phyloP scores from a whole-genome alignment of 2,797 vertebrate genomes.

The Amphiprion clarkii region DNA sequence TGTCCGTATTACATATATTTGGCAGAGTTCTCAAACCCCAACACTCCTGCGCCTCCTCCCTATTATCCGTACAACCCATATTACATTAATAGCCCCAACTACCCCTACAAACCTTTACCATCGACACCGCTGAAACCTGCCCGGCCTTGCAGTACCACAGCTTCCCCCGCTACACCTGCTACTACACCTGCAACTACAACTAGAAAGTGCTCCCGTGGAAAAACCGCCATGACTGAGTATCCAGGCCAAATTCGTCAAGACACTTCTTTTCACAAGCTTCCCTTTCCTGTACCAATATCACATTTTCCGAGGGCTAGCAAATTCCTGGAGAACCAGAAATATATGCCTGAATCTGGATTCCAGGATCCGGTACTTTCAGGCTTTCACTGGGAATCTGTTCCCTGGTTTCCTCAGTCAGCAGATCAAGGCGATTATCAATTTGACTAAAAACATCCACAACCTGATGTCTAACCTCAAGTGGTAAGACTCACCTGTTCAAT shows the following conservation, averaged over 20 bases:
- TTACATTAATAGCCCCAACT: background rate
- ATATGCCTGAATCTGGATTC: slow-evolving; percentile 7
- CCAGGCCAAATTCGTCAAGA: background rate
- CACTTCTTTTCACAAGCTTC: background rate
- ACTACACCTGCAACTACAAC: too few relatives aligned
- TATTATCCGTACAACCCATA: background rate
- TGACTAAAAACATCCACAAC: background rate
- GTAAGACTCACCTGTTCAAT: background rate
- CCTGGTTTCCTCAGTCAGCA: background rate
- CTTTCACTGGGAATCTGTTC: slow-evolving; percentile 9
- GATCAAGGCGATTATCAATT: background rate
- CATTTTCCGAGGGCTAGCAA: background rate
- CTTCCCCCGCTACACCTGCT: too few relatives aligned
- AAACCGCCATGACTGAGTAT: background rate
- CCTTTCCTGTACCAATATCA: background rate
- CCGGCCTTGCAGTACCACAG: background rate
- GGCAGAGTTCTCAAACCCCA: background rate
- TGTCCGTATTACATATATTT: background rate
- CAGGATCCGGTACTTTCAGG: background rate
- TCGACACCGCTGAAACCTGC: too few relatives aligned
- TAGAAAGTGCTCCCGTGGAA: too few relatives aligned
- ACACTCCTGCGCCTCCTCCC: too few relatives aligned
- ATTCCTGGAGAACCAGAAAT: background rate
- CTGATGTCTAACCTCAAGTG: background rate
- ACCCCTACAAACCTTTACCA: background rate